Base-by-base conservation (phyloP, 2,888 invertebrate genomes). In the Melinaea marsaeus region DNA sequence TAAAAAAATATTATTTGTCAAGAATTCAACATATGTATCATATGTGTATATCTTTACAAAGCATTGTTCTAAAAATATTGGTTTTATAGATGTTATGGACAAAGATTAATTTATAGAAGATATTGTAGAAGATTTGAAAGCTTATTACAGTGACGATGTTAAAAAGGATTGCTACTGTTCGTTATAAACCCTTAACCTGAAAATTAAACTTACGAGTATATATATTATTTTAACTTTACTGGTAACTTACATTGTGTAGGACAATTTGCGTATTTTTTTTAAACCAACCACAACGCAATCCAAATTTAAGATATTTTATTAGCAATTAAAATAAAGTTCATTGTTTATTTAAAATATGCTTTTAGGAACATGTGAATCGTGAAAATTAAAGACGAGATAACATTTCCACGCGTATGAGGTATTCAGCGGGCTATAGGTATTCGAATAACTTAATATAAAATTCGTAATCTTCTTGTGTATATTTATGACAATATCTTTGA, bases 1-100 rank as follows among this genome's bases (percentile, higher is more conserved):
- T 83, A 32, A 84, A 86, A 63, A 78, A 83, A 60, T 76, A 78
- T 75, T 81, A 51, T 75, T 80, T 56, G 78, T 79, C 64, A 80
- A 79, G 69, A 79, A 83, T 61, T 71, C 68, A n/a, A 70, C 72
- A 7, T 65, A 74, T 35, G 67, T 65, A 45, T 61, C 77, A n/a
- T 66, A 73, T 45, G 60, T 75, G 9, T 72, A 75, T 73, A 64
- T 66, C 69, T 35, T 71, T 75, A 59, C 77, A 74, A 69, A 73
- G 61, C 55, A 72, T 68, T 64, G 75, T 73, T 35, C 72, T 69
- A 6, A 84, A 45, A 61, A 63, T 9, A 58, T 63, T 62, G 63
- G 37, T 13, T 63, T 37, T 64, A 65, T 64, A 57, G 63, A 69
- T 64, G 60, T 68, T n/a, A 13, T 65, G 42, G 57, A 75, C 55